Evolutionary conservation across 2,888 invertebrate species (phyloP), one percentile per base, ranked within the genome.

Genomic region (Tetramorium bicarinatum): DNA sequence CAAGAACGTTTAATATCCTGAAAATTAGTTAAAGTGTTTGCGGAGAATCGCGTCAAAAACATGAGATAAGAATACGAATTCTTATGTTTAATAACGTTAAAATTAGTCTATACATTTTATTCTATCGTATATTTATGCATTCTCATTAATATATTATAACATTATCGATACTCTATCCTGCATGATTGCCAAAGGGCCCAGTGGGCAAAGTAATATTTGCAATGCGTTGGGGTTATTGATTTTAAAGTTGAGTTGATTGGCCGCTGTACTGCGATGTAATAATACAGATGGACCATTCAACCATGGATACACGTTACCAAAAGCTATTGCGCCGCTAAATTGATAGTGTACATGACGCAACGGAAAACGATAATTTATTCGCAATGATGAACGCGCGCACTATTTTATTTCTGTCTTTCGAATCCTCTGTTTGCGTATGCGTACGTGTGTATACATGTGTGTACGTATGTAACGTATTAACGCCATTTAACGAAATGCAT

Each of bases 221-320:
- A 67, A 54, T 77, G 54, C 69, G 54, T 77, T 15, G 54, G 41
- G 41, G 69, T 41, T 77, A 77, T 77, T 41, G 77, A 77, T 77
- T 77, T 77, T 77, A 69, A 77, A 77, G 77, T 77, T 54, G 69
- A 77, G 69, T 77, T 44, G 77, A 77, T 77, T 77, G 47, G 41
- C 44, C 54, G 54, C 77, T 54, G 41, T 69, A 69, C n/a, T 54
- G 77, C 77, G 54, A 77, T 77, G 41, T 54, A 77, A 77, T 77
- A 77, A 77, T 77, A 67, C 47, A 67, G 77, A 77, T 77, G 69
- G 77, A 6, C 69, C 6, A 77, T 77, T 77, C 77, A 77, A 77
- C 77, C 77, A 41, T 77, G 69, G 54, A 77, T 41, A 41, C 54
- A 67, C 38, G 62, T 67, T 77, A 77, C 69, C 69, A 67, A 77